Percentiles rank a stretch among this genome's conserved stretches.
Evolutionary conservation across 2,113 vertebrate species (phyloP).

Genomic region (Spilogale gracilis): DNA sequence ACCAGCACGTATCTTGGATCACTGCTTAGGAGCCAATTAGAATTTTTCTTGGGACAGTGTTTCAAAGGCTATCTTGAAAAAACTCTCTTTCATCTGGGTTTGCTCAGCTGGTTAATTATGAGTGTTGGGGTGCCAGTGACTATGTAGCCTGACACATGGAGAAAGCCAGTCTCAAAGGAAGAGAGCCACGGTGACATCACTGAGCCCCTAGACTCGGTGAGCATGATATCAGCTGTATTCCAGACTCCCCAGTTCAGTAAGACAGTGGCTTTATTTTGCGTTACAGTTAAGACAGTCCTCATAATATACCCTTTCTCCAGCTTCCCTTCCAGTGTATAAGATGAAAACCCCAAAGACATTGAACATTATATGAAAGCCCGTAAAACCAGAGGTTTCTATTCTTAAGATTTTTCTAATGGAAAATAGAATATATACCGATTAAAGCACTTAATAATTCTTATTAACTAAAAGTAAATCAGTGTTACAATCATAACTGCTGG

Average conservation of each 20-base stretch:
- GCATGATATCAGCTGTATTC: neutral
- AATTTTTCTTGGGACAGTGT: neutral
- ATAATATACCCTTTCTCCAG: neutral
- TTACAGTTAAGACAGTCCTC: neutral
- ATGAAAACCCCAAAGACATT: neutral
- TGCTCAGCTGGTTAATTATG: neutral
- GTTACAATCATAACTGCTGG: neutral
- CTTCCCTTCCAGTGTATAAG: neutral
- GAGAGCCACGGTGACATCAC: neutral
- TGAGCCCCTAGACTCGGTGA: neutral
- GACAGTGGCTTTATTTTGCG: neutral
- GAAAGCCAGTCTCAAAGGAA: neutral
- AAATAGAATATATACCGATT: neutral
- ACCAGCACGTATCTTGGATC: neutral
- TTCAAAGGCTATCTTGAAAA: neutral
- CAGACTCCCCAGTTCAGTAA: neutral
- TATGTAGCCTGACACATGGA: neutral
- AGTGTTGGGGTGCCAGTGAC: neutral
- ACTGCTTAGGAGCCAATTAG: neutral
- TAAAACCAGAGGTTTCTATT: slow-evolving; percentile 38
- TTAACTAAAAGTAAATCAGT: neutral
- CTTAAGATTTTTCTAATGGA: slow-evolving; percentile 28
- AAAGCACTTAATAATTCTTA: neutral
- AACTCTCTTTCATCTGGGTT: neutral
- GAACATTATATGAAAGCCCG: neutral